Percentiles rank a stretch among this genome's conserved stretches.
These are phyloP conservation scores for Philaethria dido DNA, from an alignment of 2,888 invertebrate genomes.

Conservation along the genomic window DNA sequence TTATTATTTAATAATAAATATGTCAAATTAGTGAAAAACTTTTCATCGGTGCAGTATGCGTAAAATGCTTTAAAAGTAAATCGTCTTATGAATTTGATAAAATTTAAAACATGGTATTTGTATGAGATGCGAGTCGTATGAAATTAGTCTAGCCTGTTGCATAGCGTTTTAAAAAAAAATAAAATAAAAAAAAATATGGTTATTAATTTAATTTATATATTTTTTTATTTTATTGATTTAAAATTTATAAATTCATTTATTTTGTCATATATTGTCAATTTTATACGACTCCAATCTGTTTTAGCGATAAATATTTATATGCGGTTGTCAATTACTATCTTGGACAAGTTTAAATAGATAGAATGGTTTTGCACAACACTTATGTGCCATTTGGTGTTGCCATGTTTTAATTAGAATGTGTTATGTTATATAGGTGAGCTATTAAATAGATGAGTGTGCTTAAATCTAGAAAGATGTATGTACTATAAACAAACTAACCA, in stretches of 20 bases:
- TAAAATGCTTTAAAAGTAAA: slow-evolving; percentile 80
- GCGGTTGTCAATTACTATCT: slow-evolving; percentile 77
- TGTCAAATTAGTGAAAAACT: no score
- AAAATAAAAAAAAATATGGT: not conserved
- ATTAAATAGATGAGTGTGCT: not conserved
- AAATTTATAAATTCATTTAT: not conserved
- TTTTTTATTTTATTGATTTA: not conserved
- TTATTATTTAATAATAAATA: no score
- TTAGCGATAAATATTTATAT: slow-evolving; percentile 67
- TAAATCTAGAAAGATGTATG: no score
- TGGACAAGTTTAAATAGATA: slow-evolving; percentile 55
- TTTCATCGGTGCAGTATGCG: slow-evolving; percentile 50
- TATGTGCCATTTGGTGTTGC: slow-evolving; percentile 28
- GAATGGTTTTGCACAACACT: slow-evolving; percentile 39
- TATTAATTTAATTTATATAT: not conserved
- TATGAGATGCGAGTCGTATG: slow-evolving; percentile 54
- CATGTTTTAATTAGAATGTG: slow-evolving; percentile 8
- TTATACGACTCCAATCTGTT: slow-evolving; percentile 27
- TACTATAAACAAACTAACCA: no score
- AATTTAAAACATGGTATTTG: slow-evolving; percentile 72
- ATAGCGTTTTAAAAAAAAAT: not conserved
- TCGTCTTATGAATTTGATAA: slow-evolving; percentile 80
- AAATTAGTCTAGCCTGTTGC: not conserved
- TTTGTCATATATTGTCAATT: not conserved
- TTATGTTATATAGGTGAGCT: not conserved